A percentile compares a stretch with the other conserved stretches of the same genome.
Evolutionary conservation across 2,113 vertebrate genomes (phyloP).

Genomic region (Chaetodon auriga): DNA sequence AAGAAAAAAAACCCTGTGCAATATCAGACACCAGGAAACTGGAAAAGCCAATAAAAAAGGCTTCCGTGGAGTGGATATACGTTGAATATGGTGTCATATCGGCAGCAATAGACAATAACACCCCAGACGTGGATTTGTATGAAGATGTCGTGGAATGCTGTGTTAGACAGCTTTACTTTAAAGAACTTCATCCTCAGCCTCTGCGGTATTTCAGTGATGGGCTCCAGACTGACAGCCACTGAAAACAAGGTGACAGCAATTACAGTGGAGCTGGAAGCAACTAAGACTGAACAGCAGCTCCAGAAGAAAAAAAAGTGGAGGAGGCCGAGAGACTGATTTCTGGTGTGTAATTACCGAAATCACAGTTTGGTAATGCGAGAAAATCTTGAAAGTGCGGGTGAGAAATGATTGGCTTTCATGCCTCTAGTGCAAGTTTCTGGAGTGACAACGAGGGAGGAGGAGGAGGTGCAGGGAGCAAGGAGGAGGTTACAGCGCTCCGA

Average conservation of each 20-base stretch:
- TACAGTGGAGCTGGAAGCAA: conserved; percentile 10
- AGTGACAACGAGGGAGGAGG: conserved; percentile 33
- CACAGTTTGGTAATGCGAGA: conserved; percentile 23
- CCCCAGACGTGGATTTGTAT: background rate
- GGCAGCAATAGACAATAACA: background rate
- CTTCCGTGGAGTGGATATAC: background rate
- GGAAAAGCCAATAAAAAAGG: background rate
- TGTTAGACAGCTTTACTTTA: conserved; percentile 11
- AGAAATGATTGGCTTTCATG: conserved; percentile 37
- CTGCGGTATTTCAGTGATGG: conserved; percentile 46
- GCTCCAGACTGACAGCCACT: conserved; percentile 39
- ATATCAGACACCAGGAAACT: background rate
- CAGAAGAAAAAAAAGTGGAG: conserved; percentile 14
- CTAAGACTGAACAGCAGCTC: conserved; percentile 19
- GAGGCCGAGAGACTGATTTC: conserved; percentile 34
- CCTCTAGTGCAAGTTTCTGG: conserved; percentile 28
- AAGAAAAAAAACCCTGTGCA: background rate
- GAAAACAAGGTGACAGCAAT: conserved; percentile 58
- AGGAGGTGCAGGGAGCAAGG: background rate
- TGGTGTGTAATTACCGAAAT: conserved; percentile 37
- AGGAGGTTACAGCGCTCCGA: conserved; percentile 25
- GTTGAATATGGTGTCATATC: background rate
- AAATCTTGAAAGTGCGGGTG: conserved; percentile 22
- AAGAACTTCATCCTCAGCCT: conserved; percentile 10
- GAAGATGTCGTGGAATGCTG: background rate